These are phyloP conservation scores for Epizoanthus scotinus DNA, from an alignment of 92 coral and sea anemone genomes.

Conservation along the genomic window DNA sequence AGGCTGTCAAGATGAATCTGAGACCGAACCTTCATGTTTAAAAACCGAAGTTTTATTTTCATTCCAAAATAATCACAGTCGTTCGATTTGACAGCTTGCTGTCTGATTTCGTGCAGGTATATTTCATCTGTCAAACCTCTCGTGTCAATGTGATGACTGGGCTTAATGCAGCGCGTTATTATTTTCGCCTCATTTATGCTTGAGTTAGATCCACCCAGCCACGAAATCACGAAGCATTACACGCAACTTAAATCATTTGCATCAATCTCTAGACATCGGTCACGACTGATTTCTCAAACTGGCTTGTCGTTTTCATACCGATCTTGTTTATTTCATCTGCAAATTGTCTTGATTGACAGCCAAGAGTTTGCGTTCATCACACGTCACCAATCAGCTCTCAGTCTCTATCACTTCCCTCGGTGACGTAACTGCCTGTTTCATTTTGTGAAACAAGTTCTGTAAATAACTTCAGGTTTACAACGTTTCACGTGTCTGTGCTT, in stretches of 20 bases:
- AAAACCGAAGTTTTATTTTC: conserved; percentile 18
- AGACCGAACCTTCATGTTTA: not conserved
- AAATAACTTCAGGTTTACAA: conserved; percentile 2
- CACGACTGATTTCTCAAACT: not conserved
- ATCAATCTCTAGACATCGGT: not conserved
- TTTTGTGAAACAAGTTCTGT: conserved; percentile 29
- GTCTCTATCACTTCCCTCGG: not conserved
- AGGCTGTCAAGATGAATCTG: not conserved
- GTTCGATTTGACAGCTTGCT: conserved; percentile 14
- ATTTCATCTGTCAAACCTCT: conserved; percentile 23
- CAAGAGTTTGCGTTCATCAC: not conserved
- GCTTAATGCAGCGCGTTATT: conserved; percentile 15
- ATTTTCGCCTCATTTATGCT: conserved; percentile 13
- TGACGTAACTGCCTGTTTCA: conserved; percentile 33
- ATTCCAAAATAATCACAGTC: not conserved
- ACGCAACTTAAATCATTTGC: not conserved
- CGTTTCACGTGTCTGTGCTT: not conserved
- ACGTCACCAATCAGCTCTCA: conserved; percentile 30
- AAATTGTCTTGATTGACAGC: conserved; percentile 60
- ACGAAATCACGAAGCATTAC: conserved; percentile 9
- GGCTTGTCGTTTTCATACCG: conserved; percentile 14
- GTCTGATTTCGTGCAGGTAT: conserved; percentile 43
- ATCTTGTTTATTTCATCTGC: conserved; percentile 38
- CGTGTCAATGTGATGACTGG: conserved; percentile 21
- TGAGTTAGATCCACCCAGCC: conserved; percentile 18